These are phyloP conservation scores for Meiosimyza decipiens DNA, from an alignment of 2,888 invertebrate species.

Conservation along the genomic window DNA sequence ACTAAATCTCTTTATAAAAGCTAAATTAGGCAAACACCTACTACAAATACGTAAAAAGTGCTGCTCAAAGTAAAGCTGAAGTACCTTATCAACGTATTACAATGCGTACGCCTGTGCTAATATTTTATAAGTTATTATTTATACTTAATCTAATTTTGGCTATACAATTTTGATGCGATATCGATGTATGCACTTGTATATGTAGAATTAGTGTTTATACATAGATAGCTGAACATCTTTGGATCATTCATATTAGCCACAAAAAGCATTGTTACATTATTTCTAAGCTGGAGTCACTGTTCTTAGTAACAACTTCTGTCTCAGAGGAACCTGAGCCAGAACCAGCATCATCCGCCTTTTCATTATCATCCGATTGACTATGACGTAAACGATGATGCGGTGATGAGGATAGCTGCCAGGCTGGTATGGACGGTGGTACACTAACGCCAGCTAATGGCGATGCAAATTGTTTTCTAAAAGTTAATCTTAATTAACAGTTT, in stretches of 20 bases:
- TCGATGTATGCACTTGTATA: no score
- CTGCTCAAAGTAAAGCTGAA: not conserved
- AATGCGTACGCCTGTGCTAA: slow-evolving; percentile 4
- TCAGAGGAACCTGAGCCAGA: slow-evolving; percentile 77
- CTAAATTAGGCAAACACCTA: not conserved
- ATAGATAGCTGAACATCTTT: no score
- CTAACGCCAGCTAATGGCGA: slow-evolving; percentile 72
- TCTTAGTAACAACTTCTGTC: slow-evolving; percentile 79
- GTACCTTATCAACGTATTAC: slow-evolving; percentile 8
- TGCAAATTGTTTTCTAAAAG: slow-evolving; percentile 80
- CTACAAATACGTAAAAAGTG: not conserved
- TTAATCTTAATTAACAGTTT: not conserved
- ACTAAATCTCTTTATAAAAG: slow-evolving; percentile 9
- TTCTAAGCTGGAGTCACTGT: slow-evolving; percentile 80
- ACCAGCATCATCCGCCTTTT: slow-evolving; percentile 71
- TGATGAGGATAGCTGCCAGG: slow-evolving; percentile 75
- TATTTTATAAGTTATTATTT: no score
- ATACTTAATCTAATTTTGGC: slow-evolving; percentile 33
- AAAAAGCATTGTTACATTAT: slow-evolving; percentile 71
- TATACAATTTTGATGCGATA: no score
- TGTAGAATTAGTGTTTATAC: no score
- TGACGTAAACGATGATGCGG: slow-evolving; percentile 59
- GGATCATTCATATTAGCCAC: no score
- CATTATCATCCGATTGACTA: slow-evolving; percentile 66
- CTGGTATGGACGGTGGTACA: slow-evolving; percentile 77